Evolutionary conservation across 2,797 vertebrate species (phyloP).

Genomic region (Amblyopsis hoosieri): DNA sequence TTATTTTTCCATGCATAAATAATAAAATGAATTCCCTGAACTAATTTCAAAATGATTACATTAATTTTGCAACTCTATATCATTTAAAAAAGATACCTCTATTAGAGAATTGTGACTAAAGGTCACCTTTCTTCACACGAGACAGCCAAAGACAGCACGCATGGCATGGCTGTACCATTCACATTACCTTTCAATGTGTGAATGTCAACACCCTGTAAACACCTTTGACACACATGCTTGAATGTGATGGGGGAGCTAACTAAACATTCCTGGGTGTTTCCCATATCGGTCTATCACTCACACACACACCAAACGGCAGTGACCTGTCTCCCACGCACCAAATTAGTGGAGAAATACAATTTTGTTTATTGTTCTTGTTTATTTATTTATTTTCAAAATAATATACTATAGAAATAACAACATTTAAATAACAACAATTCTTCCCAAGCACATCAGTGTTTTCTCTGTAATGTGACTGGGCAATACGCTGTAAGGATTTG

Average conservation of each 20-base stretch:
- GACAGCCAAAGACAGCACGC: constrained; percentile 10
- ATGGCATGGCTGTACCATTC: constrained; percentile 38
- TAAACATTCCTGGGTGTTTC: constrained; percentile 79
- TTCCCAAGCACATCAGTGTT: constrained; percentile 8
- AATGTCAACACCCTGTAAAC: constrained; percentile 78
- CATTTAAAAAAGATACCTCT: too few relatives aligned
- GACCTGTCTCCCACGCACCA: constrained; percentile 57
- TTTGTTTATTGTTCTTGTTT: background rate
- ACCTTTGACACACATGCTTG: constrained; percentile 78
- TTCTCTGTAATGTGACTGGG: constrained; percentile 28
- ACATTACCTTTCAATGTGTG: constrained; percentile 64
- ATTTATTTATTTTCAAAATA: background rate
- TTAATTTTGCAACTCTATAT: too few relatives aligned
- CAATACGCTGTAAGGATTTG: constrained; percentile 58
- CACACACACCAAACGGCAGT: constrained; percentile 44
- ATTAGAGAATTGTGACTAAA: background rate
- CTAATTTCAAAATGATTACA: too few relatives aligned
- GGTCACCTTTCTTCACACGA: background rate
- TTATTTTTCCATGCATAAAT: too few relatives aligned
- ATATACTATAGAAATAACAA: background rate
- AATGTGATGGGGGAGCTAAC: constrained; percentile 70
- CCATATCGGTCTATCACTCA: constrained; percentile 65
- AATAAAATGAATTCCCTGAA: too few relatives aligned
- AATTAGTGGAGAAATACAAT: background rate
- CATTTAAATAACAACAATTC: constrained; percentile 1